Evolutionary conservation across 2,888 invertebrate genomes (phyloP), one percentile per base, ranked within the genome.

Genomic region (Patella pellucida): DNA sequence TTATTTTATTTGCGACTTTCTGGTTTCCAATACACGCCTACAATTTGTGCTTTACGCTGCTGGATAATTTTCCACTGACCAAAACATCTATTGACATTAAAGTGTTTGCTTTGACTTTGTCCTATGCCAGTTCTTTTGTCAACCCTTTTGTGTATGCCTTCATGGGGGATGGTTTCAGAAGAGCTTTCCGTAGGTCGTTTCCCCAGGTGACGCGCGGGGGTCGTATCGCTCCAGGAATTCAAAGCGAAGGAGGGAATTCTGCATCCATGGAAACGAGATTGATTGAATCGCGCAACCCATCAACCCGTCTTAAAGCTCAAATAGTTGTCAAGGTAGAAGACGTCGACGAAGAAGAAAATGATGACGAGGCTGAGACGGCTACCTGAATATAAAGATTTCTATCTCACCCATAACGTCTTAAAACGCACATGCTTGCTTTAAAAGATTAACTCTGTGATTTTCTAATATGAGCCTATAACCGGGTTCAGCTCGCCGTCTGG

Each of bases 71-170:
- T 77, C 87, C 88, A 1, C 80, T 71, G 74, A 85, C 84, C 0
- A 41, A 72, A 0, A 68, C 77, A 5, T 78, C 83, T 77, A 86
- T 83, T 73, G 76, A 79, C 31, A 75, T 84, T 51, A 77, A 85
- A 77, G 80, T 85, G 52, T 78, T 87, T 62, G 85, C 86, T 23
- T 87, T 88, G 76, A 87, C 87, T 5, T 78, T 89, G 67, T 88
- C 88, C 3, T 89, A 87, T 79, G 85, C 86, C 69, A 88, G 85
- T 78, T 87, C 87, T 9, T 87, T 86, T 79, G 85, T 89, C 31
- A 89, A 89, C 76, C 89, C 89, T 4, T 86, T 88, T 56, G 87
- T 89, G 27, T 89, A 89, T 79, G 86, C 86, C 27, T 88, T 87
- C 78, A 80, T 88, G 67, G 87, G 88, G 50, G 89, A 89, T 76